Conservation (phyloP, 1,140 invertebrate species). For the Heliconius congener region DNA sequence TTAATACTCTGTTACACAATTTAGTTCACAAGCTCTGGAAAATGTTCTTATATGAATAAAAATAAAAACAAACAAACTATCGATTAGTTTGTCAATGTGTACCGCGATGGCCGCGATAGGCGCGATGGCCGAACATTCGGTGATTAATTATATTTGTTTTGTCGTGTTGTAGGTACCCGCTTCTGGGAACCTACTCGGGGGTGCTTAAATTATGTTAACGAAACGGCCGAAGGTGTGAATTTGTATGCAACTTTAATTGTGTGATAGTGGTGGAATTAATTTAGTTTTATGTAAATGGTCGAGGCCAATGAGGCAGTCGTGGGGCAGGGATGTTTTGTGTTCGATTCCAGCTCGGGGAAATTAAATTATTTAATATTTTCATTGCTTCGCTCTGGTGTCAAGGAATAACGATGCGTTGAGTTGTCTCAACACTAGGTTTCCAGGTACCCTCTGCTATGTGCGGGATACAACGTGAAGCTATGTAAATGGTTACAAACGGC, state of each 20-base stretch:
- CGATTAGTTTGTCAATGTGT: conserved; percentile 16
- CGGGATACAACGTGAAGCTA: no score
- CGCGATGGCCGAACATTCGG: neutral
- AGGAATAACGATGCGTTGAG: no score
- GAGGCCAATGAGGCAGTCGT: no score
- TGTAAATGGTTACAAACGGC: no score
- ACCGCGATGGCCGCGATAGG: conserved; percentile 10
- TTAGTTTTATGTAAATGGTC: neutral
- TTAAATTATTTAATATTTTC: no score
- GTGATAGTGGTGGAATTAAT: neutral
- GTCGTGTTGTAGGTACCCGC: neutral
- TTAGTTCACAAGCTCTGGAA: neutral
- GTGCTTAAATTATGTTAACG: conserved; percentile 8
- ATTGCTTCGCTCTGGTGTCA: no score
- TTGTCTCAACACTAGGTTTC: no score
- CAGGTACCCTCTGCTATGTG: no score
- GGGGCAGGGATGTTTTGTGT: no score
- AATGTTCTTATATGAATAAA: neutral
- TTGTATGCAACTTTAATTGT: conserved; percentile 4
- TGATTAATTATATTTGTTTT: conserved; percentile 11
- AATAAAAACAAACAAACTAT: conserved; percentile 16
- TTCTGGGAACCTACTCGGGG: conserved; percentile 7
- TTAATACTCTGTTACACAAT: neutral
- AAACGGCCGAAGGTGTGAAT: neutral
- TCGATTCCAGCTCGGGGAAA: no score